These are phyloP conservation scores for Diorhabda elongata DNA, from an alignment of 1,140 invertebrate genomes.

Conservation along the genomic window DNA sequence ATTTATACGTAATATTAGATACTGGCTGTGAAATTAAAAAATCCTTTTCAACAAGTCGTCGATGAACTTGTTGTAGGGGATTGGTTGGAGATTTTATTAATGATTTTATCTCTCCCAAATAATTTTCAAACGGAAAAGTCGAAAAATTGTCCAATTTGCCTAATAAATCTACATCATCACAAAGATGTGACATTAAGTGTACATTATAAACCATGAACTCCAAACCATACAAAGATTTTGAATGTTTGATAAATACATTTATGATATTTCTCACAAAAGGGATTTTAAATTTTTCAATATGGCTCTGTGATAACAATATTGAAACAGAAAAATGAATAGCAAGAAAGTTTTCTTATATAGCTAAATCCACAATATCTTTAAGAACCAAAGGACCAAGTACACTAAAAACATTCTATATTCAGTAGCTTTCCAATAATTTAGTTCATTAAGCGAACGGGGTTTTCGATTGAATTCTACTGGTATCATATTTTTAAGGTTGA, in stretches of 20 bases:
- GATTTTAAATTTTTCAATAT: not conserved
- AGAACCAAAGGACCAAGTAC: slow-evolving; percentile 10
- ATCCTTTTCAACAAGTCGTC: slow-evolving; percentile 5
- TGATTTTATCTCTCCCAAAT: slow-evolving; percentile 7
- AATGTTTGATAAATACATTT: slow-evolving; percentile 12
- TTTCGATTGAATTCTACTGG: slow-evolving; percentile 7
- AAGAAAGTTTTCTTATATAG: slow-evolving; percentile 18
- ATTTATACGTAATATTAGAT: no score
- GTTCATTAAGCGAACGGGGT: slow-evolving; percentile 1
- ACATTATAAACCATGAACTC: slow-evolving; percentile 19
- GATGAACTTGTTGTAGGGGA: slow-evolving; percentile 9
- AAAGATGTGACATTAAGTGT: slow-evolving; percentile 15
- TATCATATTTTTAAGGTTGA: no score
- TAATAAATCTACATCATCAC: slow-evolving; percentile 11
- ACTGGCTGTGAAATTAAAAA: not conserved
- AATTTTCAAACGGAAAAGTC: slow-evolving; percentile 20
- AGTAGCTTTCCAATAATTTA: slow-evolving; percentile 1
- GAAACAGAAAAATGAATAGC: slow-evolving; percentile 14
- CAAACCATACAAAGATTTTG: slow-evolving; percentile 9
- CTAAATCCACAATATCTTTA: slow-evolving; percentile 16
- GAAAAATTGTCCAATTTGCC: slow-evolving; percentile 14
- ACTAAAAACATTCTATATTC: slow-evolving; percentile 11
- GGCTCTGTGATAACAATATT: not conserved
- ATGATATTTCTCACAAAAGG: not conserved
- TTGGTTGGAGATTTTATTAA: not conserved